Conservation (phyloP, 2,797 vertebrate species). For the Darevskia nairensis region DNA sequence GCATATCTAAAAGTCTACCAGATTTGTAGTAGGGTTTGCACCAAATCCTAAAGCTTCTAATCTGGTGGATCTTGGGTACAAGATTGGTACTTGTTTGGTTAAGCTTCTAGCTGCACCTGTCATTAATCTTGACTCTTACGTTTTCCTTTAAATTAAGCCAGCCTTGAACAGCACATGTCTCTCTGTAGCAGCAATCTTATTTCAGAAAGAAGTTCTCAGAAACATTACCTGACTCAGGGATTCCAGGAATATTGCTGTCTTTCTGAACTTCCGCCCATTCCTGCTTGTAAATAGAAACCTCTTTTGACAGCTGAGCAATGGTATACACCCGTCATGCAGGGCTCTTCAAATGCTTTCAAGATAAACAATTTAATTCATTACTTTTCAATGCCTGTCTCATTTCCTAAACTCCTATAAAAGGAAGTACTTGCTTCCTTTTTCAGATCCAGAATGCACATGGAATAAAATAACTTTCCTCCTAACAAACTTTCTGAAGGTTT, state of each 20-base stretch:
- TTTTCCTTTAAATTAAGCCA: constrained; percentile 6
- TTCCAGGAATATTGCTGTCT: constrained; percentile 13
- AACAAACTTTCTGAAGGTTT: background rate
- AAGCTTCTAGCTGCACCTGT: background rate
- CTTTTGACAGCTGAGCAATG: background rate
- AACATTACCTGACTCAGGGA: background rate
- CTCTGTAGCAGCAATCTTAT: background rate
- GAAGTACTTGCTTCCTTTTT: background rate
- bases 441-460: background rate
- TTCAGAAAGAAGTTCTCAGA: constrained; percentile 20
- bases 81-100: background rate
- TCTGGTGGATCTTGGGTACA: background rate
- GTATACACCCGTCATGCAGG: background rate
- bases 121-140: background rate
- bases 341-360: background rate
- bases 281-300: constrained; percentile 15
- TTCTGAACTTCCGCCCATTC: background rate
- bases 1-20: background rate
- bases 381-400: background rate
- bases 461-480: background rate
- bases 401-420: background rate
- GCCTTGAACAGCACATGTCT: background rate
- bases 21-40: background rate
- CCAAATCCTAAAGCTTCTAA: background rate
- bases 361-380: background rate